Conservation (phyloP, 2,113 vertebrate species). For the Cynopterus brachyotis region DNA sequence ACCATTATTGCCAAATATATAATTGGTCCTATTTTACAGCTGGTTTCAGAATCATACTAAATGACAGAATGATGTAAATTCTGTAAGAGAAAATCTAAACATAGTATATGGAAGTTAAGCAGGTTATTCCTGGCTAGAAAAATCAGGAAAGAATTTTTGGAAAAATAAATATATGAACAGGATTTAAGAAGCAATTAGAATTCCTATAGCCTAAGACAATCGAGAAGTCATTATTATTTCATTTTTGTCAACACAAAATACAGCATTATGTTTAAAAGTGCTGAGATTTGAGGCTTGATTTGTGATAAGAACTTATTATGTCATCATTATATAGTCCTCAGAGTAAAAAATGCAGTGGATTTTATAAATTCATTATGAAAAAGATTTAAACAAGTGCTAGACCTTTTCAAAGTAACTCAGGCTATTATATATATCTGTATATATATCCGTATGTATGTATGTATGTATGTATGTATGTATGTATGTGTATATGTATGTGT, state of each 20-base stretch:
- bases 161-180: background rate
- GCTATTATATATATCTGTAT: background rate
- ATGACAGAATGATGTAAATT: background rate
- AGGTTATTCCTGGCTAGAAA: background rate
- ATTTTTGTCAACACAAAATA: background rate
- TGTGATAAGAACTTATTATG: background rate
- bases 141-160: background rate
- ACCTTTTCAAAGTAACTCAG: background rate
- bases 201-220: background rate
- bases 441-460: no score
- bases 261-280: background rate
- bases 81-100: background rate
- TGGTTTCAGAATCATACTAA: background rate
- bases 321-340: background rate
- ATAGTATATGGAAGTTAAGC: background rate
- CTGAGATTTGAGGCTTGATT: background rate
- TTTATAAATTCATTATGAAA: conserved; percentile 12
- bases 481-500: no score
- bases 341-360: background rate
- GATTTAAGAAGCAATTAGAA: background rate
- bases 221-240: background rate
- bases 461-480: no score
- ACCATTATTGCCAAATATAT: background rate
- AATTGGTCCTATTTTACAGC: background rate
- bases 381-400: background rate